These are phyloP conservation scores for Nematostella vectensis DNA, from an alignment of 92 coral and sea anemone species.

Conservation along the genomic window DNA sequence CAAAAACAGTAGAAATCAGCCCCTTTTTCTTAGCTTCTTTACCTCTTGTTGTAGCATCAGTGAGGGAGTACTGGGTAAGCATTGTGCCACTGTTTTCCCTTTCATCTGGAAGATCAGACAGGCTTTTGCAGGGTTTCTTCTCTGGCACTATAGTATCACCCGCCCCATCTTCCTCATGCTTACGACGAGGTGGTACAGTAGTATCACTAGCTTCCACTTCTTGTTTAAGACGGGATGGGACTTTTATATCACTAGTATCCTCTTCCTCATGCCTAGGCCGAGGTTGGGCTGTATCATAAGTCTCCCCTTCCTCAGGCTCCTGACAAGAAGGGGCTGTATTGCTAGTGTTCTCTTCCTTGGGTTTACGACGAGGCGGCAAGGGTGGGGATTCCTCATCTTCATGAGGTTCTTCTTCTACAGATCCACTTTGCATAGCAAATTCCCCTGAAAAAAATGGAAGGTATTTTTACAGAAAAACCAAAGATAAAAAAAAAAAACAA, in stretches of 20 bases:
- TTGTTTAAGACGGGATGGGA: too few species aligned
- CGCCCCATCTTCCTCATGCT: not conserved
- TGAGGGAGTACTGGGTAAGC: too few species aligned
- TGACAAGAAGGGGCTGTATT: too few species aligned
- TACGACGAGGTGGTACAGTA: too few species aligned
- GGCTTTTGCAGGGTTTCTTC: not conserved
- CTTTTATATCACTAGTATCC: too few species aligned
- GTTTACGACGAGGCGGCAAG: conserved; percentile 52
- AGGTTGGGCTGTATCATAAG: too few species aligned
- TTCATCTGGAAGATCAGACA: not conserved
- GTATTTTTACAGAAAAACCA: too few species aligned
- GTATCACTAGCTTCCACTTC: too few species aligned
- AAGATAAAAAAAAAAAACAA: too few species aligned
- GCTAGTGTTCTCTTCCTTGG: conserved; percentile 4
- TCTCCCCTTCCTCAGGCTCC: not conserved
- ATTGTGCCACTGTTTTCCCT: not conserved
- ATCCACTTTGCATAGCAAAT: too few species aligned
- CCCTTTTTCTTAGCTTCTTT: not conserved
- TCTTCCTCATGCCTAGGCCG: too few species aligned
- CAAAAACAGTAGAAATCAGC: not conserved
- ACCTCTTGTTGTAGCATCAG: too few species aligned
- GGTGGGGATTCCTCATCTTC: conserved; percentile 70
- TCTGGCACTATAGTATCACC: not conserved
- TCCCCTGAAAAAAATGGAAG: not conserved
- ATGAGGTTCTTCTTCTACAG: not conserved